Evolutionary conservation across 2,113 vertebrate genomes (phyloP), one percentile per base, ranked within the genome.

Genomic region (Lepisosteus osseus): DNA sequence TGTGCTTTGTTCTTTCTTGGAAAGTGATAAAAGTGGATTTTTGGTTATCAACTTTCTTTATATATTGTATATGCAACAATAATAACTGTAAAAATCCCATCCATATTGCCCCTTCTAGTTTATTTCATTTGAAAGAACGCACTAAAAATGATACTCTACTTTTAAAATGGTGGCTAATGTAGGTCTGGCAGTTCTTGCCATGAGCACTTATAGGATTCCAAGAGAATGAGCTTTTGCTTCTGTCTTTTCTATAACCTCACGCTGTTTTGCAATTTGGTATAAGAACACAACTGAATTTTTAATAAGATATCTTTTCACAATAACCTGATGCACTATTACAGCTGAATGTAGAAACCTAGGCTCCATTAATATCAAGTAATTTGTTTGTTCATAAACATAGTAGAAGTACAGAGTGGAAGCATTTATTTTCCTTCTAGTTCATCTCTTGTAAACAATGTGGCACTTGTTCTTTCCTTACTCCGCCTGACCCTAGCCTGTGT

Each of bases 401-500:
- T 65, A 40, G 12, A 55, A 54, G 61, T 55, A 65, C 29, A 17
- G 80, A 85, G 77, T 82, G 84, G 88, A 85, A 88, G 85, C 86
- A 88, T 86, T 77, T 84, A 86, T 77, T 68, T 66, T 80, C 86
- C 84, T 84, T 79, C 75, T 82, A 77, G 69, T 78, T 76, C 75
- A 87, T 86, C 80, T 76, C 83, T 75, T 80, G 87, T 89, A 89
- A 90, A 90, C 89, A 88, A 87, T 76, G 79, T 80, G 79, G 84
- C 3, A 3, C 88, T 86, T 81, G 85, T 87, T 88, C 86, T 80
- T 82, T 17, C 86, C 82, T 77, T 73, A 75, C 74, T 77, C 73
- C 66, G 74, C 68, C 82, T 90, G 87, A 89, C 88, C 89, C 89
- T 86, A 69, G 81, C 81, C 87, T 79, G 89, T 93, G 90, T 89